Conservation (phyloP, 92 coral and sea anemone species). For the Parazoanthus atlanticus region DNA sequence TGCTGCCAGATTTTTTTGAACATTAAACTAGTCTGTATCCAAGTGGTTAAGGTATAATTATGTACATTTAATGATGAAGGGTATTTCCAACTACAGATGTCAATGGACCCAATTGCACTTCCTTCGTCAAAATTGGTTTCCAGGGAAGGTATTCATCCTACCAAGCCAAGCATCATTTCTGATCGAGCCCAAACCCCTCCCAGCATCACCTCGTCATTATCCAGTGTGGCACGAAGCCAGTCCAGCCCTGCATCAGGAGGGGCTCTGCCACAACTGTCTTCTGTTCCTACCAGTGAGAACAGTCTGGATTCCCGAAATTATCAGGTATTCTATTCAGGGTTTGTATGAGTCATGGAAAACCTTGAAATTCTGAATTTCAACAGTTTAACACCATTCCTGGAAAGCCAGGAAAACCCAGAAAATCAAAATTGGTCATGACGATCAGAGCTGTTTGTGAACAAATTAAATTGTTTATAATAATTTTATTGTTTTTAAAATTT, state of each 20-base stretch:
- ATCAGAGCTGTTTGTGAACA: too few species aligned
- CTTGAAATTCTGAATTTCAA: not conserved
- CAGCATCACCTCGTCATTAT: constrained; percentile 52
- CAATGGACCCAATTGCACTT: constrained; percentile 64
- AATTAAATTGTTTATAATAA: too few species aligned
- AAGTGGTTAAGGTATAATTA: not conserved
- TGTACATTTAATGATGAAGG: not conserved
- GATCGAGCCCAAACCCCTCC: constrained; percentile 69
- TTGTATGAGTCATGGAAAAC: not conserved
- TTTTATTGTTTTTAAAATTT: too few species aligned
- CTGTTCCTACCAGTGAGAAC: constrained; percentile 65
- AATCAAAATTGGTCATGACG: not conserved
- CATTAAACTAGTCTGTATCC: too few species aligned
- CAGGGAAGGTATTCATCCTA: constrained; percentile 53
- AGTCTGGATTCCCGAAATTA: constrained; percentile 71
- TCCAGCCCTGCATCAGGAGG: constrained; percentile 50
- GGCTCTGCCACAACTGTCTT: constrained; percentile 47
- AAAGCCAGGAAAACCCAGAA: not conserved
- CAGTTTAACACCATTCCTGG: not conserved
- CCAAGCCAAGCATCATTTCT: constrained; percentile 51
- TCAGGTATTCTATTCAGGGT: constrained; percentile 47
- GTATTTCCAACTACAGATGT: constrained; percentile 2
- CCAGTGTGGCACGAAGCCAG: constrained; percentile 52
- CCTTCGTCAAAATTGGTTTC: constrained; percentile 60
- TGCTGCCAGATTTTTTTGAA: too few species aligned